phyloP scores from a whole-genome alignment of 1,140 invertebrate genomes.

The Wiebesia pumilae region DNA sequence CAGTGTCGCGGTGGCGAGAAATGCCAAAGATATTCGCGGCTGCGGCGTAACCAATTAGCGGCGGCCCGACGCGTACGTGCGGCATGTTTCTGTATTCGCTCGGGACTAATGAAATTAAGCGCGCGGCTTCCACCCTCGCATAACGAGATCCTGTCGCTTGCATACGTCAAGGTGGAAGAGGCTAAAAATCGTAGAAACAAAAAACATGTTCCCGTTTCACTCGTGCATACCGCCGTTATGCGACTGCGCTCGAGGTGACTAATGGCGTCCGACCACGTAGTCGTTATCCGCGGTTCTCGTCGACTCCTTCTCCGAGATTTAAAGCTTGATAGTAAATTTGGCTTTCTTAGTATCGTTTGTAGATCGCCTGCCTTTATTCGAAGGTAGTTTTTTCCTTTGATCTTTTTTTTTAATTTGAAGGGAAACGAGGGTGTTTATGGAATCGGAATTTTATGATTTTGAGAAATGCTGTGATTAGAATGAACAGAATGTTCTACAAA shows the following conservation, averaged over 20 bases:
- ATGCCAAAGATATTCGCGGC: background rate
- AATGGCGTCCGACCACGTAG: background rate
- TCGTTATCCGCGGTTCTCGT: background rate
- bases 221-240: no score
- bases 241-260: background rate
- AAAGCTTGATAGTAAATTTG: no score
- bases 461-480: no score
- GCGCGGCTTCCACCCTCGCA: background rate
- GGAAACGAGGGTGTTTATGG: no score
- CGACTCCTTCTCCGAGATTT: no score
- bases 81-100: background rate
- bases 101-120: background rate
- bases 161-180: background rate
- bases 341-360: no score
- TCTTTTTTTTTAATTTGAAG: no score
- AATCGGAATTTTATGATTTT: no score
- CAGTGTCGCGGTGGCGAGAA: background rate
- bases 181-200: background rate
- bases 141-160: background rate
- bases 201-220: no score
- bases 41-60: background rate
- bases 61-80: background rate
- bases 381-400: background rate
- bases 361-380: no score
- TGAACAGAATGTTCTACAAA: background rate